Evolutionary conservation across 2,888 invertebrate genomes (phyloP).

Genomic region (Ectropis crepuscularia): DNA sequence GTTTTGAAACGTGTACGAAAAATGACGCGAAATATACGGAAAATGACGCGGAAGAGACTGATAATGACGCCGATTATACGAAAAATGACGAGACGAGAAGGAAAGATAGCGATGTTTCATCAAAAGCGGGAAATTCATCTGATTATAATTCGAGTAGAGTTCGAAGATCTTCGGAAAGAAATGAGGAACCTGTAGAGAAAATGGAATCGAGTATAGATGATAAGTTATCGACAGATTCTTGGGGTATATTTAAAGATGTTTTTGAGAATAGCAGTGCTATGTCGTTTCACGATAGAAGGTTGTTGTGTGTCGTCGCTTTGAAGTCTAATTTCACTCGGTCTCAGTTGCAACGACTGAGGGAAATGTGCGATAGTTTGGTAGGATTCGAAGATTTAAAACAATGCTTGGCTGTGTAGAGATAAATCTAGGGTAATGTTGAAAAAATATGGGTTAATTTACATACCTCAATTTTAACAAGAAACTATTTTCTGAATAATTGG

Average conservation of each 20-base stretch:
- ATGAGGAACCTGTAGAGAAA: neutral
- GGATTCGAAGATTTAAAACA: slow-evolving; percentile 65
- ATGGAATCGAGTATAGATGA: neutral
- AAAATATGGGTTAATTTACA: neutral
- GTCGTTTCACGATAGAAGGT: slow-evolving; percentile 68
- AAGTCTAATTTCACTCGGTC: slow-evolving; percentile 68
- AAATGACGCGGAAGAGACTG: neutral
- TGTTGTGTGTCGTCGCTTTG: slow-evolving; percentile 70
- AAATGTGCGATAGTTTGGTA: slow-evolving; percentile 65
- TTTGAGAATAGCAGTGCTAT: slow-evolving; percentile 51
- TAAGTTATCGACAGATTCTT: slow-evolving; percentile 27
- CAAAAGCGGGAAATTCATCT: neutral
- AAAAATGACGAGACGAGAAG: neutral
- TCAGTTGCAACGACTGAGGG: slow-evolving; percentile 70
- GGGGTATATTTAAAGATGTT: slow-evolving; percentile 58
- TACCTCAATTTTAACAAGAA: neutral
- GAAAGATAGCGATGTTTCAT: neutral
- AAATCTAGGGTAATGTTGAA: neutral
- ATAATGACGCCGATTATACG: neutral
- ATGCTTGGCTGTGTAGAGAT: slow-evolving; percentile 50
- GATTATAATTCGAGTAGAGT: neutral
- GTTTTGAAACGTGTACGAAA: slow-evolving; percentile 50
- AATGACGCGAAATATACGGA: neutral
- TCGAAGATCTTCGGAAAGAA: neutral
- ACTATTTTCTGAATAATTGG: neutral